A percentile compares a stretch with the other conserved stretches of the same genome.
Evolutionary conservation across 2,888 invertebrate species (phyloP).

Genomic region (Anticlea derivata): DNA sequence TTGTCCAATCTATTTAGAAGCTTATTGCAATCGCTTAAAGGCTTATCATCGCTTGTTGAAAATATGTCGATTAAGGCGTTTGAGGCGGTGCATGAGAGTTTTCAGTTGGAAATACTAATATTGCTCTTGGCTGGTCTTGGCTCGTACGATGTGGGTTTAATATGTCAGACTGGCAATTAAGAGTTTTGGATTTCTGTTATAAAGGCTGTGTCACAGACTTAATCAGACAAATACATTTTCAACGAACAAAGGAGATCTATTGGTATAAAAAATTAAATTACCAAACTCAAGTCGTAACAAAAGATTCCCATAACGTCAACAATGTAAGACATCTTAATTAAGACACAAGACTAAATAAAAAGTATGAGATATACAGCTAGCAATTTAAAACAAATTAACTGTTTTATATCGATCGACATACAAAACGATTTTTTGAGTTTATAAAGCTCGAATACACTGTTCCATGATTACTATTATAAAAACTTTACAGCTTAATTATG

Average conservation of each 20-base stretch:
- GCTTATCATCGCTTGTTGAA: slow-evolving; percentile 42
- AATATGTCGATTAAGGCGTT: slow-evolving; percentile 45
- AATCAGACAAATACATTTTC: too few relatives aligned
- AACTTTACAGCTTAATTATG: slow-evolving; percentile 79
- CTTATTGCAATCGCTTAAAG: slow-evolving; percentile 46
- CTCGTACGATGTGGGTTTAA: slow-evolving; percentile 55
- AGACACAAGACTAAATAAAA: slow-evolving; percentile 24
- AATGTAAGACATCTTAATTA: slow-evolving; percentile 19
- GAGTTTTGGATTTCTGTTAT: slow-evolving; percentile 31
- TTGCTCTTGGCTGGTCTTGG: slow-evolving; percentile 55
- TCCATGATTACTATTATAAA: slow-evolving; percentile 56
- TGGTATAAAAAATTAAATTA: too few relatives aligned
- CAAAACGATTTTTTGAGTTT: slow-evolving; percentile 35
- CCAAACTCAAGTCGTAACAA: not conserved
- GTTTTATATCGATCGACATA: slow-evolving; percentile 31
- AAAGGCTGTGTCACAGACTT: too few relatives aligned
- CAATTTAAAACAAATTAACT: slow-evolving; percentile 38
- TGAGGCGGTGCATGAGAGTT: slow-evolving; percentile 41
- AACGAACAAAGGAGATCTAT: too few relatives aligned
- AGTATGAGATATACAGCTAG: slow-evolving; percentile 25
- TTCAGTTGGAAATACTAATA: slow-evolving; percentile 69
- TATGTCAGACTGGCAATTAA: slow-evolving; percentile 60
- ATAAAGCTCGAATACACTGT: slow-evolving; percentile 50
- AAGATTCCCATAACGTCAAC: not conserved
- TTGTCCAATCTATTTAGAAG: slow-evolving; percentile 48